Evolutionary conservation across 2,888 invertebrate species (phyloP).

Genomic region (Myathropa florea): DNA sequence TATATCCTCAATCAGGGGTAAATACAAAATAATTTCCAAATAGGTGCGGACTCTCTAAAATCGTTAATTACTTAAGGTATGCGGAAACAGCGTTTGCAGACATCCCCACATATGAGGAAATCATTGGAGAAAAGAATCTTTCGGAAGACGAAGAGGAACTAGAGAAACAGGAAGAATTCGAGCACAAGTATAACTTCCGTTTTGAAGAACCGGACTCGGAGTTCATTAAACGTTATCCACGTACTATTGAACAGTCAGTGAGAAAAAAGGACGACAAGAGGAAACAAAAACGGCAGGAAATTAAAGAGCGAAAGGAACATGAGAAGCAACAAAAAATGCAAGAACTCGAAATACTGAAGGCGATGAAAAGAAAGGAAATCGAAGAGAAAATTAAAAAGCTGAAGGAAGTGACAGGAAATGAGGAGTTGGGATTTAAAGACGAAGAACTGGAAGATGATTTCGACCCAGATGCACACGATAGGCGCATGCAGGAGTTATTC

Average conservation of each 20-base stretch:
- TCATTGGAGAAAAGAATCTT: constrained; percentile 83
- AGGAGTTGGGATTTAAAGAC: constrained; percentile 83
- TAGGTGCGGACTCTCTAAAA: background rate
- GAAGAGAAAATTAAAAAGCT: constrained; percentile 92
- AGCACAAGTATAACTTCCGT: constrained; percentile 96
- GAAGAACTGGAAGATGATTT: constrained; percentile 94
- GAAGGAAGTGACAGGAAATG: constrained; percentile 93
- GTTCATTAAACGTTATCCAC: constrained; percentile 94
- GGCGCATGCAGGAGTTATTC: constrained; percentile 92
- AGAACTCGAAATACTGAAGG: constrained; percentile 93
- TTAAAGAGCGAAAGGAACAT: constrained; percentile 87
- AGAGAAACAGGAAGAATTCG: constrained; percentile 93
- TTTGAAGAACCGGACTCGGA: constrained; percentile 98
- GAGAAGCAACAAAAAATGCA: constrained; percentile 91
- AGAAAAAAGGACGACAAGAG: constrained; percentile 90
- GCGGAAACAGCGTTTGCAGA: constrained; percentile 81
- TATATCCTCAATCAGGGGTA: constrained; percentile 93
- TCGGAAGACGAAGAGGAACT: constrained; percentile 91
- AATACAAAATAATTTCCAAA: constrained; percentile 15
- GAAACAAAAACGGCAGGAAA: constrained; percentile 88
- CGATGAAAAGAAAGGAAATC: constrained; percentile 93
- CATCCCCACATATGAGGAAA: constrained; percentile 85
- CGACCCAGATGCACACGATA: constrained; percentile 93
- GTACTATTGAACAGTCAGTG: constrained; percentile 91
- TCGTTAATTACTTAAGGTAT: constrained; percentile 78